Conservation (phyloP, 2,888 invertebrate genomes). For the Caradrina kadenii region DNA sequence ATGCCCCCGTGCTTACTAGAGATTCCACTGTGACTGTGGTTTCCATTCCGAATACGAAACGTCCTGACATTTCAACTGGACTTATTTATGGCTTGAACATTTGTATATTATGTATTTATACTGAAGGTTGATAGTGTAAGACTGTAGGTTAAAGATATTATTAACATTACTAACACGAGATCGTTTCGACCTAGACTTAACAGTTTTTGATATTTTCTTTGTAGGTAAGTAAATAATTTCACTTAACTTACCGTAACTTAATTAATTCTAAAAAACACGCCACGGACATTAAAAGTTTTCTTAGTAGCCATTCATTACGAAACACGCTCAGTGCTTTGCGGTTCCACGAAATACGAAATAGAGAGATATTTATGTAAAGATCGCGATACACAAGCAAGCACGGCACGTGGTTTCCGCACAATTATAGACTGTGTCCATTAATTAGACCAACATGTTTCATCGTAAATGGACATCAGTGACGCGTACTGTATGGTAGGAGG, state of each 20-base stretch:
- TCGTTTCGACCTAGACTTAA: not conserved
- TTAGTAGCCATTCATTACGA: constrained; percentile 21
- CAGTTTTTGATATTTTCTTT: not conserved
- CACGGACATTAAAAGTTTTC: constrained; percentile 11
- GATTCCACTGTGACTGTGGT: constrained; percentile 11
- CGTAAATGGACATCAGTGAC: constrained; percentile 84
- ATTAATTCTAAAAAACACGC: constrained; percentile 15
- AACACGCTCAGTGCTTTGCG: constrained; percentile 4
- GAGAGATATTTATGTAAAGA: constrained; percentile 39
- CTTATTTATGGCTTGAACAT: constrained; percentile 4
- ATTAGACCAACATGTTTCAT: constrained; percentile 86
- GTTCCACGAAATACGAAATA: constrained; percentile 34
- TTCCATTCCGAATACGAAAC: constrained; percentile 21
- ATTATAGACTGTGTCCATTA: constrained; percentile 85
- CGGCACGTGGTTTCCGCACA: constrained; percentile 74
- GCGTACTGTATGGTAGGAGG: constrained; percentile 65
- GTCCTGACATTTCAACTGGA: constrained; percentile 11
- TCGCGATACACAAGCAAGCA: constrained; percentile 44
- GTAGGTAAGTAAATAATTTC: not conserved
- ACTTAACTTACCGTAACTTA: not conserved
- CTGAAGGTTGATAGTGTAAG: not conserved
- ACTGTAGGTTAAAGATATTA: too few species aligned
- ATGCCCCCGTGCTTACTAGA: constrained; percentile 32
- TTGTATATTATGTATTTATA: not conserved
- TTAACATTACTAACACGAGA: not conserved